Base-by-base conservation (phyloP, 1,140 invertebrate genomes). In the Pseudomyrmex dendroicus region DNA sequence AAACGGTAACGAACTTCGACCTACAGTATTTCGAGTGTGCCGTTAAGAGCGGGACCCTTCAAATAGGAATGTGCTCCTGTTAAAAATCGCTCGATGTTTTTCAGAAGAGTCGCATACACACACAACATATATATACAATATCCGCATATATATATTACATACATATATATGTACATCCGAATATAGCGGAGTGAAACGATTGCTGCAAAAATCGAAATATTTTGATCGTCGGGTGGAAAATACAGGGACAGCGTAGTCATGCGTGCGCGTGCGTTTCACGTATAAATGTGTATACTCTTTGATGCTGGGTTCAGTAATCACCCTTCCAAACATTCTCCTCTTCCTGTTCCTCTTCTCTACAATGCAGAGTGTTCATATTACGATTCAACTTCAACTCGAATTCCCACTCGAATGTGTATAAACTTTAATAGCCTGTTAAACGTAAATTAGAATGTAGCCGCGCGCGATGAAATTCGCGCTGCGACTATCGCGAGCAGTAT, bases 341-440 rank as follows among this genome's bases (percentile, higher is more conserved):
- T 20, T 10, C 44, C 61, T 64, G 35, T 35, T 35, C 35, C 35
- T 35, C 35, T 35, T 35, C 35, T 35, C 4, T 5, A 35, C 50
- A 13, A 8, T 15, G 20, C 46, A 70, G 35, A 35, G 76, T 66
- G 46, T 70, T 72, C 44, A 66, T 72, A 80, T 80, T 72, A 59
- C 76, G 66, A 72, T 80, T 80, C 76, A 72, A 80, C 66, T 72
- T 72, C 44, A 72, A 17, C 54, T 54, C 66, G 72, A 56, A 70
- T 80, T 80, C 76, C 66, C 56, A 22, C 44, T 52, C n/a, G 76
- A 70, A 80, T 80, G 66, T 70, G 59, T 80, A 80, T 80, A 80
- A 80, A 80, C 76, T 80, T 80, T 80, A 80, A 80, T 80, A 80
- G 76, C 66, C 76, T 80, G 54, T 80, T 80, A 80, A 80, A 80